Conservation (phyloP, 2,113 vertebrate genomes). For the Haemorhous mexicanus region DNA sequence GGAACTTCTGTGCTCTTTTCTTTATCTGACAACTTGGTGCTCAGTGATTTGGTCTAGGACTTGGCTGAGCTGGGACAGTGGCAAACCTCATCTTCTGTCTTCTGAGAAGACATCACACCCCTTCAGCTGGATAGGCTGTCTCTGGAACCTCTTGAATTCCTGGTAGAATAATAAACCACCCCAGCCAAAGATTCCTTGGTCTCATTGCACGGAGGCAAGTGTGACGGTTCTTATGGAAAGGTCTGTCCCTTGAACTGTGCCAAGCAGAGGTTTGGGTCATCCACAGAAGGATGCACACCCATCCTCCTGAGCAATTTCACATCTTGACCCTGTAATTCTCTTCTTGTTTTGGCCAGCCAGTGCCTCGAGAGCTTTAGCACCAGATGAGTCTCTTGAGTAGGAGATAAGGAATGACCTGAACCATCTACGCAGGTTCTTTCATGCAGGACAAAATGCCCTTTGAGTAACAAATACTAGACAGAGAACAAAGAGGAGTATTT, state of each 20-base stretch:
- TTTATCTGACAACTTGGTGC: not conserved
- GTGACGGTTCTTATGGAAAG: rapidly evolving
- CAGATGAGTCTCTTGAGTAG: not conserved
- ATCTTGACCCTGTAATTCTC: not conserved
- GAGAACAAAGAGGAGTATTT: not conserved
- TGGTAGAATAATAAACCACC: not conserved
- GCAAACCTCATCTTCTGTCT: not conserved
- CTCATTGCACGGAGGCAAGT: rapidly evolving
- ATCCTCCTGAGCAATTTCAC: not conserved
- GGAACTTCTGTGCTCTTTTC: not conserved
- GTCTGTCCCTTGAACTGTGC: not conserved
- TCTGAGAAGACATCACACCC: not conserved
- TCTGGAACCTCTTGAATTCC: not conserved
- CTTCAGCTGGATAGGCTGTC: not conserved
- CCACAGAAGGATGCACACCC: too few species aligned
- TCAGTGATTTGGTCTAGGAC: not conserved
- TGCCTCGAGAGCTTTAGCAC: not conserved
- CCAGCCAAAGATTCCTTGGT: not conserved
- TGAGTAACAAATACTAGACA: not conserved
- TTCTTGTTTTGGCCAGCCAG: not conserved
- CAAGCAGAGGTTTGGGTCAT: rapidly evolving
- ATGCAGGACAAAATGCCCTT: not conserved
- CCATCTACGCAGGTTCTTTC: rapidly evolving
- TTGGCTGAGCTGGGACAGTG: not conserved
- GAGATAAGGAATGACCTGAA: not conserved